A percentile compares a stretch with the other conserved stretches of the same genome.
phyloP scores from a whole-genome alignment of 2,797 vertebrate species.

The Falco rusticolus region DNA sequence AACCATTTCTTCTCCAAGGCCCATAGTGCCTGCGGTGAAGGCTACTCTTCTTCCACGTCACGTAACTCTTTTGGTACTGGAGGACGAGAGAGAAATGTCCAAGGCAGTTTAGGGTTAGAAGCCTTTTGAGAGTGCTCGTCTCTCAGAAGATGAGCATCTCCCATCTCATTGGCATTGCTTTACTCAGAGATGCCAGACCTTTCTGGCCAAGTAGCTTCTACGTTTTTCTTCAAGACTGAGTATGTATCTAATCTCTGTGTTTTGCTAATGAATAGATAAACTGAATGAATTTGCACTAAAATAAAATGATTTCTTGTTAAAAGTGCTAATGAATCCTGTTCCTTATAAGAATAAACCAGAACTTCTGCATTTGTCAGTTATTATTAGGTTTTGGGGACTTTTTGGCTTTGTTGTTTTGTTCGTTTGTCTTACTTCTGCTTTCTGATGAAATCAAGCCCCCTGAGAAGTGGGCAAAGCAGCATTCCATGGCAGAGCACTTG shows the following conservation, averaged over 20 bases:
- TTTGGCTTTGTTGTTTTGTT: no score
- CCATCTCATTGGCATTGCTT: neutral
- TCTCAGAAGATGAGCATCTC: neutral
- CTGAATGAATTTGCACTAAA: neutral
- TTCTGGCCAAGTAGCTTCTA: neutral
- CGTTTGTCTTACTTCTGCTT: neutral
- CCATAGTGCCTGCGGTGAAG: no score
- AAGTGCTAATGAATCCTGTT: neutral
- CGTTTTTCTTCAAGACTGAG: neutral
- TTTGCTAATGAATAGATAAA: neutral
- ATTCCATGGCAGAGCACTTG: neutral
- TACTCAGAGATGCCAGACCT: neutral
- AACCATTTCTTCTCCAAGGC: neutral
- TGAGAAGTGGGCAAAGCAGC: neutral
- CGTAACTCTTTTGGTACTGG: rapidly evolving
- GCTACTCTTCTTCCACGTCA: neutral
- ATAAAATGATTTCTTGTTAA: neutral
- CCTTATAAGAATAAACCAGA: neutral
- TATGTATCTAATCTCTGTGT: neutral
- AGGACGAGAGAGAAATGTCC: neutral
- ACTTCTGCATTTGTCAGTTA: neutral
- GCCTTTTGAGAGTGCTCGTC: neutral
- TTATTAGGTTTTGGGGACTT: neutral
- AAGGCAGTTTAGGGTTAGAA: neutral
- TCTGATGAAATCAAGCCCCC: neutral